Percentiles rank a stretch among this genome's conserved stretches.
Evolutionary conservation across 2,113 vertebrate species (phyloP).

Genomic region (Phaetusa simplex): DNA sequence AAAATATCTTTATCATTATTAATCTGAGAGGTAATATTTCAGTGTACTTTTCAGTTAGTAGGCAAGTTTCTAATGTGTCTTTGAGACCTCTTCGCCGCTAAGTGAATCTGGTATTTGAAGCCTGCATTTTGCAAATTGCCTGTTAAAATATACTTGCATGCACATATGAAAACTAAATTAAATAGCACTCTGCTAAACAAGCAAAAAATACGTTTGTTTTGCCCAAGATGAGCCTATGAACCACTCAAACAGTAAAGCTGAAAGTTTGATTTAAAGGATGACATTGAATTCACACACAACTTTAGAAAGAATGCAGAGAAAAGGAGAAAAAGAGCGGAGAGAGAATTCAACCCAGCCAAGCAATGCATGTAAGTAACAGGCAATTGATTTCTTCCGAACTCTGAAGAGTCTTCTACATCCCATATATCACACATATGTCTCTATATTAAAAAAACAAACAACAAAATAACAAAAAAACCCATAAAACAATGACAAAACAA

Average conservation of each 20-base stretch:
- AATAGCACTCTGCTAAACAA: neutral
- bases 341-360: neutral
- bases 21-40: neutral
- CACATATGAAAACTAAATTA: neutral
- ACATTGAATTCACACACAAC: neutral
- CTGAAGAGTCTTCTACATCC: neutral
- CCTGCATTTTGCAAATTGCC: neutral
- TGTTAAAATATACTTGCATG: neutral
- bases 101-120: neutral
- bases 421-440: neutral
- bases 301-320: neutral
- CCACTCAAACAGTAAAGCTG: neutral
- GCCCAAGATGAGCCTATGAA: neutral
- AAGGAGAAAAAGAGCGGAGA: neutral
- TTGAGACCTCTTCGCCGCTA: neutral
- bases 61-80: neutral
- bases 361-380: accelerated
- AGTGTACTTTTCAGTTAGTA: neutral
- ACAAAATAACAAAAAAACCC: neutral
- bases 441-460: neutral
- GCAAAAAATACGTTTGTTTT: neutral
- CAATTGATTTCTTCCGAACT: neutral
- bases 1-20: neutral
- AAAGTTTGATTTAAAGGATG: neutral
- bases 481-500: neutral